Conservation (phyloP, 2,888 invertebrate species). For the Drosophila mimica region DNA sequence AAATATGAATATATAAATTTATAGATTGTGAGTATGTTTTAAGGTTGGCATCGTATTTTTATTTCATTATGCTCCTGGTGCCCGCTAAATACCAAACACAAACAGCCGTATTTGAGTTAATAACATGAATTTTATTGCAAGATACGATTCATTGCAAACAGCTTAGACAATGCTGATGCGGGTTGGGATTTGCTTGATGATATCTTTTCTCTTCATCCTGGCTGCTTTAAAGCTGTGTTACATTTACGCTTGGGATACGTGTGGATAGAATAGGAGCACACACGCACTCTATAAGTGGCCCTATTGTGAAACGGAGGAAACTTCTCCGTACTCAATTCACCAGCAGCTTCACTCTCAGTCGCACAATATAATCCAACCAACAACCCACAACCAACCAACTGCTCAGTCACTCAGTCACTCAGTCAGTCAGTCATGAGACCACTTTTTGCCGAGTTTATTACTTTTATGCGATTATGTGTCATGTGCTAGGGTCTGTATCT, state of each 20-base stretch:
- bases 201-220: conserved; percentile 16
- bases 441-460: conserved; percentile 75
- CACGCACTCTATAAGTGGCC: conserved; percentile 46
- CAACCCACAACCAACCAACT: conserved; percentile 16
- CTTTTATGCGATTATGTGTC: conserved; percentile 78
- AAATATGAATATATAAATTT: background rate
- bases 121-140: conserved; percentile 9
- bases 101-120: background rate
- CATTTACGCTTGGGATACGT: conserved; percentile 60
- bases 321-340: conserved; percentile 40
- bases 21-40: background rate
- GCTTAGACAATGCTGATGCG: conserved; percentile 37
- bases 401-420: conserved; percentile 11
- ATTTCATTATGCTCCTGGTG: background rate
- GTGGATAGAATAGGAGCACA: conserved; percentile 13
- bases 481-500: conserved; percentile 34
- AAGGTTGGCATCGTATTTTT: background rate
- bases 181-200: conserved; percentile 15
- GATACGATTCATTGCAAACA: conserved; percentile 5
- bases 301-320: conserved; percentile 52
- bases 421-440: conserved; percentile 50
- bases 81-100: background rate
- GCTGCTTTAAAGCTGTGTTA: conserved; percentile 57
- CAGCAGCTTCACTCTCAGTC: conserved; percentile 20
- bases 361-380: conserved; percentile 10